Conservation (phyloP, 1,140 invertebrate species). For the Sitophilus oryzae region DNA sequence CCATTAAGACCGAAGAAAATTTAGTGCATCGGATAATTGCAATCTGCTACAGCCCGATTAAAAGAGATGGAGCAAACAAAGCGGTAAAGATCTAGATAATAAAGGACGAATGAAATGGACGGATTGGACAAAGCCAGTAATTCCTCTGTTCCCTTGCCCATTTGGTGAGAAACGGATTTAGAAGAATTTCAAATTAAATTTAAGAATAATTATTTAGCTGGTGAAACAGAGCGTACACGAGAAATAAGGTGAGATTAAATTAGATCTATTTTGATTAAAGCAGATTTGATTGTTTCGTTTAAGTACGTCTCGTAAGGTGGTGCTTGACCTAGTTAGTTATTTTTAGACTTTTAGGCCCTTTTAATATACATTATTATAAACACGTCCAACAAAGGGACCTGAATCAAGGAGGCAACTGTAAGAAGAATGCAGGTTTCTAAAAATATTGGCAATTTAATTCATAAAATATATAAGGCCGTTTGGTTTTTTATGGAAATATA, state of each 20-base stretch:
- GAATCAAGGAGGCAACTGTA: too few relatives aligned
- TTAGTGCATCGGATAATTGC: constrained; percentile 16
- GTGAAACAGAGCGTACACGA: background rate
- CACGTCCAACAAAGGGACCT: too few relatives aligned
- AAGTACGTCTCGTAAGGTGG: too few relatives aligned
- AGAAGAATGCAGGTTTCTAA: too few relatives aligned
- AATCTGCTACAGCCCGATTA: constrained; percentile 17
- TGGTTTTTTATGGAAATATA: too few relatives aligned
- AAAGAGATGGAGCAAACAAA: constrained; percentile 23
- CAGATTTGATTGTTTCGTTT: too few relatives aligned
- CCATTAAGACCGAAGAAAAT: constrained; percentile 13
- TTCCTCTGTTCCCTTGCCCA: constrained; percentile 10
- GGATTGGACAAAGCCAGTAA: constrained; percentile 18
- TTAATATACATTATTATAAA: too few relatives aligned
- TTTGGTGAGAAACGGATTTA: constrained; percentile 10
- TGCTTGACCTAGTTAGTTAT: too few relatives aligned
- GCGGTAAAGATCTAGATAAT: constrained; percentile 21
- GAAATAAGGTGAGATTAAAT: constrained; percentile 1
- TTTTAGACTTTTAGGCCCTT: too few relatives aligned
- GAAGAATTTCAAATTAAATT: constrained; percentile 4
- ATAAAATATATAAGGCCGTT: too few relatives aligned
- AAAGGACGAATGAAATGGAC: constrained; percentile 12
- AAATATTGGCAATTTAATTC: too few relatives aligned
- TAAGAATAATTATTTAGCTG: too few relatives aligned
- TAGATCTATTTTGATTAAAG: constrained; percentile 11